Conservation (phyloP, 30 jellyfish, hydroid and myxozoan species). For the Chrysaora quinquecirrha region DNA sequence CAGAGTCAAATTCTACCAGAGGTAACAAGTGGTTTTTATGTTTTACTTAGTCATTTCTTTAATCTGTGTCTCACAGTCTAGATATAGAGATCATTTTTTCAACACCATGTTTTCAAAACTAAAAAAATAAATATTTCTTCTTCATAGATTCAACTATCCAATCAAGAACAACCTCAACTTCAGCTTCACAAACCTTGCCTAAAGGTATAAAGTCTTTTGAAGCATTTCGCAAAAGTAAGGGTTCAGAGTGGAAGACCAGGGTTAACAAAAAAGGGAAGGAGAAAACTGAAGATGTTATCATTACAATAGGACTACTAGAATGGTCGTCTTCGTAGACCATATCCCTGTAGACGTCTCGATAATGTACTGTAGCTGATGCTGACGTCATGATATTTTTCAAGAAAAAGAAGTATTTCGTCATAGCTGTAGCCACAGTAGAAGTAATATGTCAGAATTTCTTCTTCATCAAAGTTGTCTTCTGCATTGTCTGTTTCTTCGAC, state of each 20-base stretch:
- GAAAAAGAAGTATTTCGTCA: constrained; percentile 1
- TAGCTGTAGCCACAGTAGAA: constrained; percentile 36
- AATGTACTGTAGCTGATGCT: constrained; percentile 35
- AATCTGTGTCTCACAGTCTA: background rate
- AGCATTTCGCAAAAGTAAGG: background rate
- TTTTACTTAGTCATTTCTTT: no score
- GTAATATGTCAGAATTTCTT: constrained; percentile 14
- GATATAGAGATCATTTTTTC: background rate
- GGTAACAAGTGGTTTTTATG: no score
- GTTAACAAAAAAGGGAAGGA: background rate
- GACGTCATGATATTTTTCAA: background rate
- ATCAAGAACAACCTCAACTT: background rate
- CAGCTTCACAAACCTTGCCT: background rate
- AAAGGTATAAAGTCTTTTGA: background rate
- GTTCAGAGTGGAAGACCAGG: background rate
- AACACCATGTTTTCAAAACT: no score
- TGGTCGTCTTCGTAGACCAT: constrained; percentile 19
- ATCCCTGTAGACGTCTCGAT: background rate
- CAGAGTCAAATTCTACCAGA: no score
- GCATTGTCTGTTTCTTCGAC: constrained; percentile 9
- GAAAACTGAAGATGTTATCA: background rate
- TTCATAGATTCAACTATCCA: background rate
- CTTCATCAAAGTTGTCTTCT: constrained; percentile 21
- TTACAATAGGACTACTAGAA: background rate
- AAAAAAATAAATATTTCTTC: no score